Evolutionary conservation across 2,113 vertebrate species (phyloP), one percentile per base, ranked within the genome.

Genomic region (Strix uralensis): DNA sequence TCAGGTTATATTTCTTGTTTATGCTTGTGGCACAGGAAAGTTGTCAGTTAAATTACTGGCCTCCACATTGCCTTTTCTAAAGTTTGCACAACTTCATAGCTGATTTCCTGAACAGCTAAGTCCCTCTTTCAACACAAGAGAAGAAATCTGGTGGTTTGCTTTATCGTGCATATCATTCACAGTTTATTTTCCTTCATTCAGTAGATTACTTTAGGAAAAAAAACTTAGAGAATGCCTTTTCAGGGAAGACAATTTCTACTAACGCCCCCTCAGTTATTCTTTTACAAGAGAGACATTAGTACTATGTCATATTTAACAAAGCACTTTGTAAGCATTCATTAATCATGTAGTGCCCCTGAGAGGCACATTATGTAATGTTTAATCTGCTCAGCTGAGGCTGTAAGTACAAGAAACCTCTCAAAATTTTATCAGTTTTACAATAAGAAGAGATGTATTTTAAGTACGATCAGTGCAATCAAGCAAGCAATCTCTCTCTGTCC

Each of bases 331-430:
- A 94, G 91, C 95, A 91, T 86, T 87, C 94, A 96, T 95, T 95
- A 96, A 97, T 96, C 96, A 96, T 94, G 94, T 23, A 96, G 84
- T 91, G 86, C 62, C 84, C 91, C 94, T 82, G 97, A 92, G 96
- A 95, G 92, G 79, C 88, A 90, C 88, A 86, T 96, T 96, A 95
- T 92, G 86, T 96, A 97, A 97, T 86, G 90, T 94, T 96, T 96
- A 96, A 96, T 96, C 96, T 96, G 92, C 92, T 95, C 96, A 71
- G 79, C 58, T 58, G 81, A 85, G 84, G 78, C 81, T 89, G 70
- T 87, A 91, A 91, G 92, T 63, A 97, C 94, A 96, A 95, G 94
- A 94, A 97, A 95, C 78, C 89, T 91, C 92, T 94, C 91, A 66
- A 88, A 95, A 91, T 90, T 57, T 81, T 86, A 96, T 95, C 95